These are phyloP conservation scores for Hylia prasina DNA, from an alignment of 2,113 vertebrate species.

Conservation along the genomic window DNA sequence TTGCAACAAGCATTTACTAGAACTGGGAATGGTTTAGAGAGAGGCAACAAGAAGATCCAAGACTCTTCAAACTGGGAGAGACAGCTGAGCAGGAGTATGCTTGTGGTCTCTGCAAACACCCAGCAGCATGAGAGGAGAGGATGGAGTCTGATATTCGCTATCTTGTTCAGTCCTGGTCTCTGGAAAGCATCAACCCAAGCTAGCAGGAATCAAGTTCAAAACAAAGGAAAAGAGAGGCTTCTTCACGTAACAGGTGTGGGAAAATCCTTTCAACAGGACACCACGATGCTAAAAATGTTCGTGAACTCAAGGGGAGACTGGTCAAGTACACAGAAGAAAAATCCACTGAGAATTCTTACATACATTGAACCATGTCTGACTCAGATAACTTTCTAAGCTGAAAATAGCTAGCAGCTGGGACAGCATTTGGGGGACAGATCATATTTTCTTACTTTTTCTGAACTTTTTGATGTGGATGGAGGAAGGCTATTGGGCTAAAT, in stretches of 20 bases:
- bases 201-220: not conserved
- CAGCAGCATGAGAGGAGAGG: not conserved
- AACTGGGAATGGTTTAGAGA: not conserved
- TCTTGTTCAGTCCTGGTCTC: rapidly evolving
- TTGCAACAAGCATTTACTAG: not conserved
- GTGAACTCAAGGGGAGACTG: not conserved
- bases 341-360: not conserved
- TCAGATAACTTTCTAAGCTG: not conserved
- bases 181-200: not conserved
- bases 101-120: not conserved
- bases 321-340: not conserved
- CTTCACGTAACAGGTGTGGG: not conserved
- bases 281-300: not conserved
- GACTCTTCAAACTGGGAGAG: not conserved
- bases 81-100: not conserved
- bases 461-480: not conserved
- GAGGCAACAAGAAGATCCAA: not conserved
- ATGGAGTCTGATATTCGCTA: not conserved
- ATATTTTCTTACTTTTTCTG: not conserved
- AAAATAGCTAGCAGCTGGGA: not conserved
- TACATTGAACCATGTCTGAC: not conserved
- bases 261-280: not conserved
- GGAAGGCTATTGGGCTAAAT: not conserved
- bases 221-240: not conserved
- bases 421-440: not conserved